phyloP scores from a whole-genome alignment of 1,140 invertebrate species.

The Bombus turneri region DNA sequence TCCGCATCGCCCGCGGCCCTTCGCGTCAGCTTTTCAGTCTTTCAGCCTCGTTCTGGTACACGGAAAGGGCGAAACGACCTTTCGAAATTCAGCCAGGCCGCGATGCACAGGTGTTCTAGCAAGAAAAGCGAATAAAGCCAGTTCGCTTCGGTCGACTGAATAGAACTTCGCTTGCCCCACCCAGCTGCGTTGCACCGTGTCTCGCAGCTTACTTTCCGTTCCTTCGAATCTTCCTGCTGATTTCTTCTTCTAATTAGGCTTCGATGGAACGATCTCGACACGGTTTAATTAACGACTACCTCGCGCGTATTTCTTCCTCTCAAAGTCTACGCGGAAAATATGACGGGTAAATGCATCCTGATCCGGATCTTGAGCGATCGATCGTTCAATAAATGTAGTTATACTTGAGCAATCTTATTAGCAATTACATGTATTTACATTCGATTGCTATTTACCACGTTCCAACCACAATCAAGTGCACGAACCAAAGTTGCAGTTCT shows the following conservation, averaged over 20 bases:
- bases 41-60: not conserved
- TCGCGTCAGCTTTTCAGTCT: slow-evolving; percentile 15
- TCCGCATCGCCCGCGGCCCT: slow-evolving; percentile 22
- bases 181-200: no score
- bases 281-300: slow-evolving; percentile 4
- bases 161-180: not conserved
- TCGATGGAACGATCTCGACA: not conserved
- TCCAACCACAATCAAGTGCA: no score
- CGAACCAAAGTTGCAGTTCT: no score
- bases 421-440: no score
- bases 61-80: slow-evolving; percentile 23
- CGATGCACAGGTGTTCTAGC: not conserved
- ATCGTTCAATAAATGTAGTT: not conserved
- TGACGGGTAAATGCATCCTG: not conserved
- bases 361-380: not conserved
- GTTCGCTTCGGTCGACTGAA: not conserved
- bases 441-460: no score
- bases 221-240: not conserved
- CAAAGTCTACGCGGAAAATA: no score
- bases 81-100: slow-evolving; percentile 12
- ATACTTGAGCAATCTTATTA: no score
- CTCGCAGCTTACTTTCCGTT: not conserved
- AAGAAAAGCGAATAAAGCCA: not conserved
- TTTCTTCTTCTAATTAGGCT: slow-evolving; percentile 23
- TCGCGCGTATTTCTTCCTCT: no score